Percentiles rank a stretch among this genome's conserved stretches.
Evolutionary conservation across 2,888 invertebrate genomes (phyloP).

Genomic region (Meteorus cinctellus): DNA sequence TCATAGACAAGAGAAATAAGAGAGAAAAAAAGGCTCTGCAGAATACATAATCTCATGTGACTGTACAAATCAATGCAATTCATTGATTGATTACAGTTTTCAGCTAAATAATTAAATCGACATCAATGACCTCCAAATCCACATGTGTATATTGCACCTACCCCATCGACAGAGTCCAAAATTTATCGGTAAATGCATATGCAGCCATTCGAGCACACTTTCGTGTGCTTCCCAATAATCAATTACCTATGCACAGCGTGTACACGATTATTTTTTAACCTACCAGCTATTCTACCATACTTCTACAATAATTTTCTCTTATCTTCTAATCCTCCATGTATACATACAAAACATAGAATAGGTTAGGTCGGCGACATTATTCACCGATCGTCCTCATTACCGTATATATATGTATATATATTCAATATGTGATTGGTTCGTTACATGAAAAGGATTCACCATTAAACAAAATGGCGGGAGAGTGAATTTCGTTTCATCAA

Average conservation of each 20-base stretch:
- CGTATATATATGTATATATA: neutral
- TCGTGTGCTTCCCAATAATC: neutral
- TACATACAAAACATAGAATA: slow-evolving; percentile 20
- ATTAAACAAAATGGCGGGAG: neutral
- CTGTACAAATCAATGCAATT: neutral
- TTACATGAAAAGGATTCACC: neutral
- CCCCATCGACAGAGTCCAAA: slow-evolving; percentile 19
- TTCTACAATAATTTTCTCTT: neutral
- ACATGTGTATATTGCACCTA: slow-evolving; percentile 5
- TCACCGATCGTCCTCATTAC: neutral
- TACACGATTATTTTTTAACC: neutral
- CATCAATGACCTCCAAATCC: slow-evolving; percentile 1
- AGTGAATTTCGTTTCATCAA: neutral
- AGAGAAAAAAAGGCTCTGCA: neutral
- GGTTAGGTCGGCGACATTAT: slow-evolving; percentile 13
- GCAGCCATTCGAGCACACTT: neutral
- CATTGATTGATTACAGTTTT: neutral
- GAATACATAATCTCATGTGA: neutral
- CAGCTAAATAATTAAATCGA: neutral
- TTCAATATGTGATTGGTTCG: neutral
- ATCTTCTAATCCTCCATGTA: neutral
- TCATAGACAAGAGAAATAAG: neutral
- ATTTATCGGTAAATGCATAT: neutral
- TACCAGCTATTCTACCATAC: neutral
- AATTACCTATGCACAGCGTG: neutral